Percentiles rank a stretch among this genome's conserved stretches.
phyloP scores from a whole-genome alignment of 2,113 vertebrate species.

The Siphamia tubifer region DNA sequence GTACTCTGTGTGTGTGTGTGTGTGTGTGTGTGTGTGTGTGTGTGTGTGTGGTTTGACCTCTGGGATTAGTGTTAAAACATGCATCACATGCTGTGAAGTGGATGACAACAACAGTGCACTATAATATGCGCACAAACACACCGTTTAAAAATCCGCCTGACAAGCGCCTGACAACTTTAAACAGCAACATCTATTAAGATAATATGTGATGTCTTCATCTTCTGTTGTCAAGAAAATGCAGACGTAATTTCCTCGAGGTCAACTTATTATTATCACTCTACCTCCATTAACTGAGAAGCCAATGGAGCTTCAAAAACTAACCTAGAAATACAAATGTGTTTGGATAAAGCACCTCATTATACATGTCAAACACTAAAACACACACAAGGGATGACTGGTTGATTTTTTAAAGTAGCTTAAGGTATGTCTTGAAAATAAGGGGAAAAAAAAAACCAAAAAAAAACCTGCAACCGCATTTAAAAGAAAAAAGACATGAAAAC shows the following conservation, averaged over 20 bases:
- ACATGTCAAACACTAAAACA: conserved; percentile 11
- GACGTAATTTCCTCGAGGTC: not conserved
- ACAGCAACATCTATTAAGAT: not conserved
- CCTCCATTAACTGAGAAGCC: not conserved
- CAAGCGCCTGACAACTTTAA: too few species aligned
- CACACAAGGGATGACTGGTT: not conserved
- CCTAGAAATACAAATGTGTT: conserved; percentile 17
- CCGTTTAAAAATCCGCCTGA: too few species aligned
- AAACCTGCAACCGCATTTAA: conserved; percentile 15
- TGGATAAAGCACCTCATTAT: conserved; percentile 30
- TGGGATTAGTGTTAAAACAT: too few species aligned
- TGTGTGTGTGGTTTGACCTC: too few species aligned
- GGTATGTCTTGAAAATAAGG: conserved; percentile 16
- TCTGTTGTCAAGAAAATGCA: not conserved
- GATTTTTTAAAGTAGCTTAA: conserved; percentile 29
- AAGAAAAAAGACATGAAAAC: not conserved
- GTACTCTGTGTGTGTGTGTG: too few species aligned
- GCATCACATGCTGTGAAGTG: too few species aligned
- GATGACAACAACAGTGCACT: too few species aligned
- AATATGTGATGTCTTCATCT: not conserved
- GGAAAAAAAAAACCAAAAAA: too few species aligned
- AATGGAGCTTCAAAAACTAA: not conserved
- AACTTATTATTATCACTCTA: not conserved
- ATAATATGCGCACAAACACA: too few species aligned
- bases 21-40: too few species aligned